Conservation (phyloP, 1,140 invertebrate species). For the Euglossa dilemma region DNA sequence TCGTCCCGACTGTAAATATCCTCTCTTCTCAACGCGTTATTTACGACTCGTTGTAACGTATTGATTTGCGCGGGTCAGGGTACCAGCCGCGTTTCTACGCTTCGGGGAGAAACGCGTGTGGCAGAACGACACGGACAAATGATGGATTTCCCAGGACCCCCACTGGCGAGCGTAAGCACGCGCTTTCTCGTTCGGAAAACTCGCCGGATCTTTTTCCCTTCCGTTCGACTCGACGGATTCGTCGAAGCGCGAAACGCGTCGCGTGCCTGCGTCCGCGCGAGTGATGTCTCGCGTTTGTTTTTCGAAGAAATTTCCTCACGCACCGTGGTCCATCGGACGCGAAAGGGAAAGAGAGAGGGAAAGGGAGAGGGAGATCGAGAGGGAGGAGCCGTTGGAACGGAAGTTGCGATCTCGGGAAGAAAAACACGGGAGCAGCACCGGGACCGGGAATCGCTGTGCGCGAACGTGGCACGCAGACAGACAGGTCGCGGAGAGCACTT, state of each 20-base stretch:
- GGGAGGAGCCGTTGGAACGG: not conserved
- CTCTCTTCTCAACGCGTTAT: constrained; percentile 62
- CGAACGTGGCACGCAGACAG: constrained; percentile 9
- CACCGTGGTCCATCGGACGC: too few species aligned
- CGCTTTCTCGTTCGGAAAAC: not conserved
- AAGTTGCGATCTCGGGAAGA: constrained; percentile 14
- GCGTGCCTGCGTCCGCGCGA: too few species aligned
- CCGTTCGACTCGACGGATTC: not conserved
- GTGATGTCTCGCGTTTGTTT: too few species aligned
- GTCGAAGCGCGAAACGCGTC: too few species aligned
- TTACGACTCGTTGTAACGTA: constrained; percentile 67
- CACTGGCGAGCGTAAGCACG: not conserved
- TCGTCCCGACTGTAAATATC: constrained; percentile 3
- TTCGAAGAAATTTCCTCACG: not conserved
- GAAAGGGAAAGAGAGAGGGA: too few species aligned
- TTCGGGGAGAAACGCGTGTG: not conserved
- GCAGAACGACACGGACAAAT: not conserved
- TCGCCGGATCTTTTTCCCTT: not conserved
- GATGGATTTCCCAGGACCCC: not conserved
- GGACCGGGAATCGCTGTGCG: not conserved
- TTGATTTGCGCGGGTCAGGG: constrained; percentile 59
- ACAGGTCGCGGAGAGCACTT: constrained; percentile 13
- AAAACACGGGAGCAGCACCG: not conserved
- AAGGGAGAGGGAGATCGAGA: too few species aligned
- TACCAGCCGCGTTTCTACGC: not conserved